phyloP scores from a whole-genome alignment of 2,797 vertebrate species.

The Aeoliscus strigatus region DNA sequence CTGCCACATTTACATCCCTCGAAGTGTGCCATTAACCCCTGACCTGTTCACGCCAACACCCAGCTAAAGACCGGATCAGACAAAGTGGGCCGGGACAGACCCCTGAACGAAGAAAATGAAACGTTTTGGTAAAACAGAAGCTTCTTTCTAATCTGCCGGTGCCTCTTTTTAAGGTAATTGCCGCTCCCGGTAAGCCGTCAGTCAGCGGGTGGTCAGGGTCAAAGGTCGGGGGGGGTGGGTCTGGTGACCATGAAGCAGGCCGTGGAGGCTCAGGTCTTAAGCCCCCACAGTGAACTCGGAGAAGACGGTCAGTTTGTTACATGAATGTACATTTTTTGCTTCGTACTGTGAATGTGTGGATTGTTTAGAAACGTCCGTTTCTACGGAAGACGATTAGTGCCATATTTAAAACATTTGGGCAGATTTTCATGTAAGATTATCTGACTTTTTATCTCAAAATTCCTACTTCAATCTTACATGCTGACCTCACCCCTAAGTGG shows the following conservation, averaged over 20 bases:
- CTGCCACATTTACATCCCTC: constrained; percentile 14
- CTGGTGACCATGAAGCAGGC: constrained; percentile 63
- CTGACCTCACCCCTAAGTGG: too few relatives aligned
- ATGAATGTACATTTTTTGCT: too few relatives aligned
- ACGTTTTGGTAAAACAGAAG: too few relatives aligned
- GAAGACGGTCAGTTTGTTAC: constrained; percentile 64
- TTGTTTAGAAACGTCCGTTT: too few relatives aligned
- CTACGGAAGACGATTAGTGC: too few relatives aligned
- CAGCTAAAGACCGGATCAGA: constrained; percentile 11
- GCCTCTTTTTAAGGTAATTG: constrained; percentile 5
- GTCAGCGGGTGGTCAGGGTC: constrained; percentile 19
- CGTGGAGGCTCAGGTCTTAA: constrained; percentile 61
- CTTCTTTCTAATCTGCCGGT: background rate
- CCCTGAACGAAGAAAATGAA: too few relatives aligned
- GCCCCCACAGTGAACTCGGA: constrained; percentile 52
- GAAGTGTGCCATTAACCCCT: constrained; percentile 43
- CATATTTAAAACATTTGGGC: too few relatives aligned
- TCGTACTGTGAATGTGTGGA: background rate
- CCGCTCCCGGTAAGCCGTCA: background rate
- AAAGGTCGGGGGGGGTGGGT: constrained; percentile 33
- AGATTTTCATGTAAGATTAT: too few relatives aligned
- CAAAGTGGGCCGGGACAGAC: background rate
- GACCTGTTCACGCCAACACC: constrained; percentile 27
- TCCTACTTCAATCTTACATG: too few relatives aligned
- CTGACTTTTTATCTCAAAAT: too few relatives aligned